Evolutionary conservation across 92 coral and sea anemone species (phyloP).

Genomic region (Isaurus tuberculatus): DNA sequence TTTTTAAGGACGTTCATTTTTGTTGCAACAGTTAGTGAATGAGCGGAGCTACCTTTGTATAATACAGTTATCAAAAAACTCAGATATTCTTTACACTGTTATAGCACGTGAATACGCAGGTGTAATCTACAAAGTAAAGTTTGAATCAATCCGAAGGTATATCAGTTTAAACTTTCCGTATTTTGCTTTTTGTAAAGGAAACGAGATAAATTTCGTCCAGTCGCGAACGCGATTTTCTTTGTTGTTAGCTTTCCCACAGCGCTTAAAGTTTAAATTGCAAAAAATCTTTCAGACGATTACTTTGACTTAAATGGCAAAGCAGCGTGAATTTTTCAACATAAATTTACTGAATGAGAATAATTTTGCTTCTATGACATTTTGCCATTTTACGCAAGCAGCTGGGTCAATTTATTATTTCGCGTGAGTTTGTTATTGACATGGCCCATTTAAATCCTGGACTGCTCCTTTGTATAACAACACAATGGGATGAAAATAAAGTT

Average conservation of each 20-base stretch:
- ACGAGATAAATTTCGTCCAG: neutral
- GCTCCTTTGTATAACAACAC: conserved; percentile 33
- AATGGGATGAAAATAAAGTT: conserved; percentile 38
- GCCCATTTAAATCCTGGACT: conserved; percentile 38
- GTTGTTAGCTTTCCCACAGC: conserved; percentile 1
- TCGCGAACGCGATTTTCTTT: neutral
- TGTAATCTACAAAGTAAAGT: neutral
- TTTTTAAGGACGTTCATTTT: neutral
- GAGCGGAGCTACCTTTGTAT: neutral
- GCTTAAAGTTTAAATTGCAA: conserved; percentile 37
- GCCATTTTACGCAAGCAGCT: conserved; percentile 26
- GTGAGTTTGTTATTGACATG: conserved; percentile 45
- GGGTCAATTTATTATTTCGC: conserved; percentile 7
- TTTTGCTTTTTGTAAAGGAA: neutral
- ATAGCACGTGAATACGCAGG: neutral
- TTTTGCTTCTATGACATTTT: conserved; percentile 18
- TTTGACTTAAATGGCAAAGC: conserved; percentile 38
- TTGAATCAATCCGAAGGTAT: neutral
- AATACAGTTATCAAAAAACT: neutral
- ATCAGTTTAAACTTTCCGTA: neutral
- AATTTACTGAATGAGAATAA: conserved; percentile 16
- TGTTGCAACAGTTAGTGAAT: neutral
- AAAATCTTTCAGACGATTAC: conserved; percentile 41
- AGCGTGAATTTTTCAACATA: conserved; percentile 38
- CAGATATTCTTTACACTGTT: neutral